Evolutionary conservation across 2,797 vertebrate genomes (phyloP).

Genomic region (Acridotheres tristis): DNA sequence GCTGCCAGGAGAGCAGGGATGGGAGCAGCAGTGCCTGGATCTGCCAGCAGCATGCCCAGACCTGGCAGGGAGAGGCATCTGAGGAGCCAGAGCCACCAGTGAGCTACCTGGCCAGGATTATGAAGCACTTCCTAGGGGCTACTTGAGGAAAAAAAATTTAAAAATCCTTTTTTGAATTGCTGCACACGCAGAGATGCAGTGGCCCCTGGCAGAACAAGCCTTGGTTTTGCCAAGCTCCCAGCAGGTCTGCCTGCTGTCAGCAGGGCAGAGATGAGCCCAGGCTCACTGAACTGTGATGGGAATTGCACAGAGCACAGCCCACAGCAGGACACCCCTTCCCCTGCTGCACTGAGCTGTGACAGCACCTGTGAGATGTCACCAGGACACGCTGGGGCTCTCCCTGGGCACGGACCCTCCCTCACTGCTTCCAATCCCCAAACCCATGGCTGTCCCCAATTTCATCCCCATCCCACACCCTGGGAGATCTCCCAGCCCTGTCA

Average conservation of each 20-base stretch:
- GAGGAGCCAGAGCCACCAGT: neutral
- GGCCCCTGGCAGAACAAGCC: neutral
- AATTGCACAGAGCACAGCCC: neutral
- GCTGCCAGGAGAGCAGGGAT: neutral
- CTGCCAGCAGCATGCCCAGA: neutral
- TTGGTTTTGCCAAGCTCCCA: neutral
- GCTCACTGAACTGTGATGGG: rapidly evolving
- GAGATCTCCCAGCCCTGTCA: neutral
- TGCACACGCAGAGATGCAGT: neutral
- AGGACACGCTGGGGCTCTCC: neutral
- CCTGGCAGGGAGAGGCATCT: neutral
- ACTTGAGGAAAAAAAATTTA: neutral
- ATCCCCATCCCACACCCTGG: rapidly evolving
- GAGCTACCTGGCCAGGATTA: neutral
- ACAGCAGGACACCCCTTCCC: neutral
- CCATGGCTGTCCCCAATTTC: rapidly evolving
- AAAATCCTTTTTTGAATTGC: neutral
- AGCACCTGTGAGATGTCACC: neutral
- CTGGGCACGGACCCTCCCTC: neutral
- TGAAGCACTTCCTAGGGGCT: neutral
- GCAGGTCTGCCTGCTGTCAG: neutral
- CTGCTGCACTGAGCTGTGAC: neutral
- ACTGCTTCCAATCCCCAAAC: rapidly evolving
- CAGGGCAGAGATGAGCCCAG: rapidly evolving
- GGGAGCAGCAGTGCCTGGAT: neutral